A percentile compares a stretch with the other conserved stretches of the same genome.
Evolutionary conservation across 2,113 vertebrate species (phyloP).

Genomic region (Zosterops borbonicus): DNA sequence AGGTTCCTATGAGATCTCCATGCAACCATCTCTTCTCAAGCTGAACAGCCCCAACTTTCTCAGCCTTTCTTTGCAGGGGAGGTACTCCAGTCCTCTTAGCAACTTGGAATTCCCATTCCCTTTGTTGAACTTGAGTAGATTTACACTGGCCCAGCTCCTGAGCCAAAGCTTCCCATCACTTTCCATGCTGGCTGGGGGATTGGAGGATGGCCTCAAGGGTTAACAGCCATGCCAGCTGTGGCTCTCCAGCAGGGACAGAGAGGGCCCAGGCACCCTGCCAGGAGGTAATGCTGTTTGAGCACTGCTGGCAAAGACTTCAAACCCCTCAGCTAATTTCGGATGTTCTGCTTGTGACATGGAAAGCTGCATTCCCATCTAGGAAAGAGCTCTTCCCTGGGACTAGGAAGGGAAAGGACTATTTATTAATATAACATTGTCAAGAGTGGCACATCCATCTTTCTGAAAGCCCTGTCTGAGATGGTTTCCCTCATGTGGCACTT

Average conservation of each 20-base stretch:
- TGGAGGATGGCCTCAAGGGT: background rate
- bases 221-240: slow-evolving; percentile 4
- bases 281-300: slow-evolving; percentile 1
- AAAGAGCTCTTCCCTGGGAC: background rate
- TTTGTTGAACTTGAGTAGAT: background rate
- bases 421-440: background rate
- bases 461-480: background rate
- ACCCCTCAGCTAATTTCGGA: slow-evolving; percentile 8
- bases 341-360: background rate
- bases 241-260: background rate
- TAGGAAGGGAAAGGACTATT: background rate
- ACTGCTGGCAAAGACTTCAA: slow-evolving; percentile 49
- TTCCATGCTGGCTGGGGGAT: rapidly evolving
- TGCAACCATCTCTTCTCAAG: background rate
- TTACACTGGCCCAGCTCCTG: background rate
- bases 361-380: background rate
- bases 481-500: background rate
- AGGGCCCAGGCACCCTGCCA: background rate
- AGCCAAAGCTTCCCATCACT: background rate
- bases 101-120: background rate
- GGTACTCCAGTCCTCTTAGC: background rate
- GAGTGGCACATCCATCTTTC: background rate
- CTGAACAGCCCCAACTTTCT: background rate
- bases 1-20: background rate
- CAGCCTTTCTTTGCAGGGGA: background rate